phyloP scores from a whole-genome alignment of 1,140 invertebrate genomes.

The Laupala kohalensis region DNA sequence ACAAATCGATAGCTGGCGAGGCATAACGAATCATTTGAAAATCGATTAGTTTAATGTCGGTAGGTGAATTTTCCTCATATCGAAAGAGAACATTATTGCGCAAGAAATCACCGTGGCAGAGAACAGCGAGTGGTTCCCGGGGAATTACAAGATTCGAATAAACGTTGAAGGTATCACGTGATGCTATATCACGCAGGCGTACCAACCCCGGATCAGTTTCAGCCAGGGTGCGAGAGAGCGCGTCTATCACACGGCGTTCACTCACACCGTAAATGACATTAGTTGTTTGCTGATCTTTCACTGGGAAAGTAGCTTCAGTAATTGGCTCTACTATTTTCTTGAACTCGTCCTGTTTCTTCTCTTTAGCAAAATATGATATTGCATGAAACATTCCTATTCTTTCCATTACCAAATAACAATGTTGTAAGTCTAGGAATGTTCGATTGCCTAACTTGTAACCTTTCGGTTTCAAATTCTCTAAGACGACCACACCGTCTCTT shows the following conservation, averaged over 20 bases:
- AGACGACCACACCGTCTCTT: conserved; percentile 17
- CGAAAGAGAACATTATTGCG: conserved; percentile 39
- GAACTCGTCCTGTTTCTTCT: conserved; percentile 21
- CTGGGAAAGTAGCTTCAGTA: not conserved
- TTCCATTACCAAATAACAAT: conserved; percentile 22
- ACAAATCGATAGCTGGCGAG: conserved; percentile 13
- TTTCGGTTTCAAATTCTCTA: conserved; percentile 22
- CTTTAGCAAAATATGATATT: conserved; percentile 24
- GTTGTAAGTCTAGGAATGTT: conserved; percentile 19
- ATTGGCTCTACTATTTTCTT: conserved; percentile 18
- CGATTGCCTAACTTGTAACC: conserved; percentile 14
- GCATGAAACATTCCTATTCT: conserved; percentile 29
- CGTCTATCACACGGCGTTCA: not conserved
- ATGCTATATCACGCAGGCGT: not conserved
- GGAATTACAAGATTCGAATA: not conserved
- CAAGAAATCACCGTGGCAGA: conserved; percentile 41
- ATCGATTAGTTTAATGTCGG: conserved; percentile 14
- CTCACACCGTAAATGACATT: not conserved
- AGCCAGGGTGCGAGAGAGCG: not conserved
- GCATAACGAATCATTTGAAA: conserved; percentile 8
- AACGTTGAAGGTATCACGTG: not conserved
- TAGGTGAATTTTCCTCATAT: conserved; percentile 19
- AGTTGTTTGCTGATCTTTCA: not conserved
- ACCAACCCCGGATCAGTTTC: not conserved
- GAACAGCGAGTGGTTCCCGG: conserved; percentile 23